A percentile compares a stretch with the other conserved stretches of the same genome.
Evolutionary conservation across 2,888 invertebrate genomes (phyloP).

Genomic region (Cabera pusaria): DNA sequence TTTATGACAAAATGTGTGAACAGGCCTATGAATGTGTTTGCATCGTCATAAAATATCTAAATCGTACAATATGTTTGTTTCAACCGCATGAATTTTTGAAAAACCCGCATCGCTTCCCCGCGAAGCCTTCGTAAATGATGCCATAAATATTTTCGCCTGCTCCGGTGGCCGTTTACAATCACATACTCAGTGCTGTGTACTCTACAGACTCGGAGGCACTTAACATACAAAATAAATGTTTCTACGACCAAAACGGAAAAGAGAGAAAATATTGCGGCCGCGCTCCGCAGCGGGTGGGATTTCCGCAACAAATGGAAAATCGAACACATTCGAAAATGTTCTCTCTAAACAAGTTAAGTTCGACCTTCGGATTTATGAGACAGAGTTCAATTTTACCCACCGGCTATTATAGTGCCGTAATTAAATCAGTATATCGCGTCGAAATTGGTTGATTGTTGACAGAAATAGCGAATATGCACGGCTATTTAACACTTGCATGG

Average conservation of each 20-base stretch:
- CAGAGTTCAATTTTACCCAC: slow-evolving; percentile 21
- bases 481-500: slow-evolving; percentile 30
- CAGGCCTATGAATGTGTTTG: background rate
- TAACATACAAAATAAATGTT: slow-evolving; percentile 38
- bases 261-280: slow-evolving; percentile 46
- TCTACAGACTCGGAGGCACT: slow-evolving; percentile 27
- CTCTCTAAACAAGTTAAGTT: slow-evolving; percentile 21
- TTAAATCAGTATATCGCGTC: slow-evolving; percentile 32
- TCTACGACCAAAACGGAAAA: slow-evolving; percentile 37
- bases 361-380: slow-evolving; percentile 17
- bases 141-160: slow-evolving; percentile 23
- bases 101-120: slow-evolving; percentile 5
- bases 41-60: slow-evolving; percentile 12
- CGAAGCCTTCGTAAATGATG: slow-evolving; percentile 17
- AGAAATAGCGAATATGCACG: slow-evolving; percentile 48
- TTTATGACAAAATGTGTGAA: slow-evolving; percentile 7
- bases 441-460: slow-evolving; percentile 42
- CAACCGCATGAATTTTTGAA: slow-evolving; percentile 17
- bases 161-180: slow-evolving; percentile 21
- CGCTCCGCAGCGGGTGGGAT: slow-evolving; percentile 33
- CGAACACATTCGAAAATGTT: slow-evolving; percentile 28
- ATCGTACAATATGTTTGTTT: slow-evolving; percentile 10
- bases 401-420: slow-evolving; percentile 19
- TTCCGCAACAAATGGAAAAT: slow-evolving; percentile 46
- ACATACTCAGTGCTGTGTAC: slow-evolving; percentile 21